Base-by-base conservation (phyloP, 2,797 vertebrate species). In the Manis javanica region DNA sequence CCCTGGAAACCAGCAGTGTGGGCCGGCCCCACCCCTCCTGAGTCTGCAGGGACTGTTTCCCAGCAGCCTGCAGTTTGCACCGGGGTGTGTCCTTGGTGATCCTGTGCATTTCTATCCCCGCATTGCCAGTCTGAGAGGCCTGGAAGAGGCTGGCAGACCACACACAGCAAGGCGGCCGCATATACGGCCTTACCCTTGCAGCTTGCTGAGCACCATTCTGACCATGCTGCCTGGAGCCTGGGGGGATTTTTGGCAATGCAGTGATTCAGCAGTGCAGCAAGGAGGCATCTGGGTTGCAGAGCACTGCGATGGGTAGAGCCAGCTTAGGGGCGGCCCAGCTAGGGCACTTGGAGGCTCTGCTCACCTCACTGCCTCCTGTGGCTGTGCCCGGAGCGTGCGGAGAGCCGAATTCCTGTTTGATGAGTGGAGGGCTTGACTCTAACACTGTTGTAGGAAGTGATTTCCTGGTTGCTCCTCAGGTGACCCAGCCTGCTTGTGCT, bases 341-440 rank as follows among this genome's bases (percentile, higher is more conserved):
- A 12, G 51, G 51, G 51, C 0, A 2, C n/a, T 6, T 53, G 1
- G 51, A 79, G 78, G 78, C 74, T 34, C 49, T 15, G 12, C 51
- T 19, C 53, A 34, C 16, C 2, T 68, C 34, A 9, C 21, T n/a
- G 21, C 39, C 15, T 3, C 4, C 64, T 13, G 26, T 5, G 18
- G 21, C 18, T 19, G 5, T 2, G 29, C 29, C 9, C 26, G 13
- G 84, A 53, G 64, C 14, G 1, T 5, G 0, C 10, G 5, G 37
- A 14, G 42, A 5, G 8, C 42, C 23, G 7, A 0, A 42, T 26
- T 59, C 5, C 12, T 3, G 11, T 53, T 39, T 11, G 1, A 0
- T 0, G 13, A 5, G n/a, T 15, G 18, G 3, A 5, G 19, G 34
- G n/a, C 26, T 26, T 3, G 15, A 39, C 34, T 18, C 19, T 11